Evolutionary conservation across 2,797 vertebrate genomes (phyloP).

Genomic region (Fundulus diaphanus): DNA sequence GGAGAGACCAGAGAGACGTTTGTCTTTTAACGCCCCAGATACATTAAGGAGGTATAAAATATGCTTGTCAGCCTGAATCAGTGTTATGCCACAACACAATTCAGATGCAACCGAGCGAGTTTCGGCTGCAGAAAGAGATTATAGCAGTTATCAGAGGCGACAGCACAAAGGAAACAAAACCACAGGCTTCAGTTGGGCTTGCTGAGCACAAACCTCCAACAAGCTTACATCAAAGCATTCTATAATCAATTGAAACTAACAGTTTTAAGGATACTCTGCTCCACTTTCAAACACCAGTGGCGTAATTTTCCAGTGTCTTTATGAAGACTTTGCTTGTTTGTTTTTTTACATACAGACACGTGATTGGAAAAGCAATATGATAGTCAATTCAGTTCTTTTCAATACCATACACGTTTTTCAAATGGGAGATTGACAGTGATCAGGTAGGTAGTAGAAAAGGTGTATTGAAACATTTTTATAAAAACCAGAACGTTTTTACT

Average conservation of each 20-base stretch:
- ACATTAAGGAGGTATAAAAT: slow-evolving; percentile 54
- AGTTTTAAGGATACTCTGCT: slow-evolving; percentile 1
- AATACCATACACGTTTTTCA: neutral
- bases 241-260: slow-evolving; percentile 11
- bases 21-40: slow-evolving; percentile 54
- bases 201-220: slow-evolving; percentile 22
- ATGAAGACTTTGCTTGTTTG: neutral
- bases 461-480: no score
- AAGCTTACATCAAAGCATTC: slow-evolving; percentile 9
- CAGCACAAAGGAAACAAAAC: slow-evolving; percentile 9
- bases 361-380: neutral
- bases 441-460: neutral
- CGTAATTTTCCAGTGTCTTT: slow-evolving; percentile 4
- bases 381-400: neutral
- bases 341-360: neutral
- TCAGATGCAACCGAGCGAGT: slow-evolving; percentile 15
- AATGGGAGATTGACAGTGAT: neutral
- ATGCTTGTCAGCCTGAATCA: slow-evolving; percentile 57
- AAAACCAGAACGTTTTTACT: neutral
- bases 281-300: slow-evolving; percentile 1
- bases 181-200: slow-evolving; percentile 23
- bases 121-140: slow-evolving; percentile 15
- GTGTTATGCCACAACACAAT: slow-evolving; percentile 32
- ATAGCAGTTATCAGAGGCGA: slow-evolving; percentile 7
- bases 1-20: slow-evolving; percentile 36